These are phyloP conservation scores for Poecilus cupreus DNA, from an alignment of 2,888 invertebrate species.

Conservation along the genomic window DNA sequence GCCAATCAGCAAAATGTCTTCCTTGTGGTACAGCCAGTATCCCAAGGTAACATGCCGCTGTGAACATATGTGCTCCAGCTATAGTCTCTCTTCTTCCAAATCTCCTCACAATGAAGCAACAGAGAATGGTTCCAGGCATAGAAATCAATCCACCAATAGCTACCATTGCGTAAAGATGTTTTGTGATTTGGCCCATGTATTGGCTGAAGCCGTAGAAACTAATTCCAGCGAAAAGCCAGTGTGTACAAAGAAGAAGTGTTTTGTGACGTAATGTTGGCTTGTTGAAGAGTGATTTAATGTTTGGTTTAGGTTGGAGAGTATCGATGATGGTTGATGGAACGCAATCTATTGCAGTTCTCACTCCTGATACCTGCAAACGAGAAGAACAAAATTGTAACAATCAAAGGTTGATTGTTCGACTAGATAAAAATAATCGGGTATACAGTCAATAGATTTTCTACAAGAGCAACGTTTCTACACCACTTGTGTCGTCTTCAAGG, in stretches of 20 bases:
- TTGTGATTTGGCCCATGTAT: conserved; percentile 75
- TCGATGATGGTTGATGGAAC: conserved; percentile 68
- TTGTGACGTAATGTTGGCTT: conserved; percentile 74
- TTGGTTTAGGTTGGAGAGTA: conserved; percentile 67
- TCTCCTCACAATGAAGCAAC: conserved; percentile 73
- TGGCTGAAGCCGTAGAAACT: conserved; percentile 78
- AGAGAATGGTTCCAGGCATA: conserved; percentile 75
- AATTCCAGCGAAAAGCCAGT: conserved; percentile 77
- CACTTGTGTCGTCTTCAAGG: no score
- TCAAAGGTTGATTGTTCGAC: no score
- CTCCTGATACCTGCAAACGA: not conserved
- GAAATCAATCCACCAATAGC: conserved; percentile 75
- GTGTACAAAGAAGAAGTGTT: conserved; percentile 73
- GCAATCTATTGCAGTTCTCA: conserved; percentile 61
- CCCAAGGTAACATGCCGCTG: conserved; percentile 74
- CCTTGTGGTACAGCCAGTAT: conserved; percentile 74
- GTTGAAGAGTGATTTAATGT: conserved; percentile 73
- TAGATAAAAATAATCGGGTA: no score
- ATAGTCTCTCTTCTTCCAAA: conserved; percentile 75
- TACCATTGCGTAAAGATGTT: conserved; percentile 76
- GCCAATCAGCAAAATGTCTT: conserved; percentile 74
- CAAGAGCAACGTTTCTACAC: no score
- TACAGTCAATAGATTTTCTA: no score
- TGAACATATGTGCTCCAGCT: conserved; percentile 73
- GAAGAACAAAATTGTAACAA: no score